Evolutionary conservation across 2,888 invertebrate genomes (phyloP).

Genomic region (Platerodrilus igneus): DNA sequence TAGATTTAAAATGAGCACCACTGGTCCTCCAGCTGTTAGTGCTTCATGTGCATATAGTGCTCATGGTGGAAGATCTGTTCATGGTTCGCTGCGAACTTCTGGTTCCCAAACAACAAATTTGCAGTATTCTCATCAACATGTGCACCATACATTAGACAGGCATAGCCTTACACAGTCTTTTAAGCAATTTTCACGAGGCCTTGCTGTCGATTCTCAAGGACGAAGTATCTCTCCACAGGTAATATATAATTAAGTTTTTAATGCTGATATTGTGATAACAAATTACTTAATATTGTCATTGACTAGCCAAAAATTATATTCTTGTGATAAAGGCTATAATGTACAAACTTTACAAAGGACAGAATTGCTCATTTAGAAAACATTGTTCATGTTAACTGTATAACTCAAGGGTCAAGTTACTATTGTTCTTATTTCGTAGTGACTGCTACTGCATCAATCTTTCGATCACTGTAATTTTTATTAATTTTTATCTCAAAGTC

Average conservation of each 20-base stretch:
- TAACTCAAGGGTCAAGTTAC: too few relatives aligned
- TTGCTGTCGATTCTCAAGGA: conserved; percentile 40
- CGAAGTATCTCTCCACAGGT: conserved; percentile 38
- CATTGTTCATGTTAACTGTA: too few relatives aligned
- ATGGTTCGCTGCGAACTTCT: conserved; percentile 41
- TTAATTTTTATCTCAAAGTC: too few relatives aligned
- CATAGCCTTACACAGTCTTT: conserved; percentile 50
- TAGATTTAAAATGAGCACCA: conserved; percentile 51
- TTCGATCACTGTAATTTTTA: too few relatives aligned
- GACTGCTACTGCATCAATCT: too few relatives aligned
- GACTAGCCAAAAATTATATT: too few relatives aligned
- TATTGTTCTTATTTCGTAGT: too few relatives aligned
- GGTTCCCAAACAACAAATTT: conserved; percentile 39
- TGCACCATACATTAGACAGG: conserved; percentile 23
- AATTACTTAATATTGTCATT: too few relatives aligned
- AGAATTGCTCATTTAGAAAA: background rate
- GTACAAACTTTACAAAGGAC: too few relatives aligned
- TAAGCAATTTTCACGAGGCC: conserved; percentile 50
- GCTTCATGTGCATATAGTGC: conserved; percentile 15
- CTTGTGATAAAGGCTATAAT: too few relatives aligned
- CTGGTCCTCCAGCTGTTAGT: conserved; percentile 32
- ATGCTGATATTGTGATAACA: too few relatives aligned
- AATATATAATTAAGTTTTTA: too few relatives aligned
- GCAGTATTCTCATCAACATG: conserved; percentile 24
- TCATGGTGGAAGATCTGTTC: conserved; percentile 29